Conservation (phyloP, 2,797 vertebrate genomes). For the Urophycis tenuis region DNA sequence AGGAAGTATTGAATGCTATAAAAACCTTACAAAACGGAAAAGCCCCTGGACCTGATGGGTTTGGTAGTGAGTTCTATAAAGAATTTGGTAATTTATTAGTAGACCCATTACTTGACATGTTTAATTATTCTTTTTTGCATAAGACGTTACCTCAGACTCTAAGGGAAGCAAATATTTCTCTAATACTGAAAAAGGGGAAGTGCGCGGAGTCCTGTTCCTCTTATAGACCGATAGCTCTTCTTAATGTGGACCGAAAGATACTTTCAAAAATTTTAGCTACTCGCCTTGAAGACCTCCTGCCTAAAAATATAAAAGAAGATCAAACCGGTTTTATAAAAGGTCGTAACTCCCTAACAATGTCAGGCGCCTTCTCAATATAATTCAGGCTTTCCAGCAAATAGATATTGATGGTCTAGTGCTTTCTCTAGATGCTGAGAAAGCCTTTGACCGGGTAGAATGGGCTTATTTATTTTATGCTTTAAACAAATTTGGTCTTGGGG, state of each 20-base stretch:
- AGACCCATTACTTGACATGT: constrained; percentile 15
- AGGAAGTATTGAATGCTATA: too few relatives aligned
- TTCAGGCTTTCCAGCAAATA: not conserved
- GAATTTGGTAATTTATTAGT: too few relatives aligned
- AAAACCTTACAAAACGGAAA: too few relatives aligned
- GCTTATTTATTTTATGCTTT: constrained; percentile 16
- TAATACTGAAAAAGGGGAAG: constrained; percentile 16
- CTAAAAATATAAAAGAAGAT: constrained; percentile 5
- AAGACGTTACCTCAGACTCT: not conserved
- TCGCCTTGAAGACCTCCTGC: constrained; percentile 6
- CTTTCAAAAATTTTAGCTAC: constrained; percentile 14
- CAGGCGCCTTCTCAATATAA: constrained; percentile 10
- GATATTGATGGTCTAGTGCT: constrained; percentile 7
- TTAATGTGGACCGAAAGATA: constrained; percentile 14
- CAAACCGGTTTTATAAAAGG: constrained; percentile 21
- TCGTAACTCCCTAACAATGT: constrained; percentile 11
- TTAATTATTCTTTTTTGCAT: constrained; percentile 19
- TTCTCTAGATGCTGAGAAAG: constrained; percentile 12
- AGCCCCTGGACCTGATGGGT: too few relatives aligned
- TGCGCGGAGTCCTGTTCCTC: not conserved
- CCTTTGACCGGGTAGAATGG: too few relatives aligned
- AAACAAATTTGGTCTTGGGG: constrained; percentile 5
- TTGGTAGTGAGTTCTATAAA: too few relatives aligned
- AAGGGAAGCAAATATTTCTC: constrained; percentile 16
- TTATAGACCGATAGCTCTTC: too few relatives aligned